Conservation (phyloP, 2,888 invertebrate species). For the Parnassius smintheus region DNA sequence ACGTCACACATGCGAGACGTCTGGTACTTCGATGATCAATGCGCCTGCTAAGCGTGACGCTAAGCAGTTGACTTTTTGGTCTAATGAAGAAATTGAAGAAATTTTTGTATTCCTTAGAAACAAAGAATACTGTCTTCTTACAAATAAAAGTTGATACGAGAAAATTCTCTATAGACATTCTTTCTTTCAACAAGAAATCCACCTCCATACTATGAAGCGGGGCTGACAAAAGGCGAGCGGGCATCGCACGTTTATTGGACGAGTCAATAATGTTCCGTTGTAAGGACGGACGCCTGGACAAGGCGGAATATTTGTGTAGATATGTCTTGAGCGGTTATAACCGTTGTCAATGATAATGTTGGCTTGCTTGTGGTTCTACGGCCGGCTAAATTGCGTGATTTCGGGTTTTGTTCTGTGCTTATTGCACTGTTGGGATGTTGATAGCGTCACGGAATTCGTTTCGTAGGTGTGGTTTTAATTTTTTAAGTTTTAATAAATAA, state of each 20-base stretch:
- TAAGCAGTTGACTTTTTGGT: no score
- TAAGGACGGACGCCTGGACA: slow-evolving; percentile 54
- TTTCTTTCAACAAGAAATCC: slow-evolving; percentile 27
- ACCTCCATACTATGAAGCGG: slow-evolving; percentile 41
- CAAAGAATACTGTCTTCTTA: no score
- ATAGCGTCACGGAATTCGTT: not conserved
- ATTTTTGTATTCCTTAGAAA: no score
- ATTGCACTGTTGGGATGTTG: slow-evolving; percentile 15
- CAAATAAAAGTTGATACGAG: no score
- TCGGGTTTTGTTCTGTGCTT: slow-evolving; percentile 28
- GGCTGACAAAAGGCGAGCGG: slow-evolving; percentile 67
- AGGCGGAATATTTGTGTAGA: slow-evolving; percentile 49
- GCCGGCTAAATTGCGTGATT: slow-evolving; percentile 32
- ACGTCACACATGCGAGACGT: no score
- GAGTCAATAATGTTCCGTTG: slow-evolving; percentile 75
- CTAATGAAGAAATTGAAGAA: no score
- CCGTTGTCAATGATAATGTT: slow-evolving; percentile 69
- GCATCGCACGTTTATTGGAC: slow-evolving; percentile 74
- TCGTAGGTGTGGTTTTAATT: not conserved
- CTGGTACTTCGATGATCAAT: no score
- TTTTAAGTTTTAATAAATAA: no score
- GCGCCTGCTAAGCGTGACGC: no score
- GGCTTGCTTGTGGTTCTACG: slow-evolving; percentile 50
- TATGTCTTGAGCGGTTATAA: slow-evolving; percentile 53
- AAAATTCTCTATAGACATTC: no score